Evolutionary conservation across 2,113 vertebrate genomes (phyloP).

Genomic region (Sturnira hondurensis): DNA sequence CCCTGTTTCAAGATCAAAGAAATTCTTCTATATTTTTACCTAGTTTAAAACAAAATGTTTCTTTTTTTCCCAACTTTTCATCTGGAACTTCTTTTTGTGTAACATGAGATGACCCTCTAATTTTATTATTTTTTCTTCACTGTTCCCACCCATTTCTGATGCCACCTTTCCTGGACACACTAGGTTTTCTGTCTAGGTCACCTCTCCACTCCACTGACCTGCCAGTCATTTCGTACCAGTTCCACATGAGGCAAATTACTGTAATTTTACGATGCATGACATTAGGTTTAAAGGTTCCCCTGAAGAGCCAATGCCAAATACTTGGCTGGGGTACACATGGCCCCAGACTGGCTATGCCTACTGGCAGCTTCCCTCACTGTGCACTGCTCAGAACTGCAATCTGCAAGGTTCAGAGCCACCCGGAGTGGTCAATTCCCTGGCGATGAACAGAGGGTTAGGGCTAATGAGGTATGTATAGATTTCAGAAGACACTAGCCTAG

Average conservation of each 20-base stretch:
- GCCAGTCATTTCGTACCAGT: background rate
- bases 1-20: background rate
- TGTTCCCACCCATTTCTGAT: background rate
- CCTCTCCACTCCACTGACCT: background rate
- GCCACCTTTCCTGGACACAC: background rate
- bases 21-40: background rate
- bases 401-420: background rate
- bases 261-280: background rate
- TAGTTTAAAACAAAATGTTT: background rate
- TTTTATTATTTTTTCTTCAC: background rate
- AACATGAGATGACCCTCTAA: background rate
- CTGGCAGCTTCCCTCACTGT: background rate
- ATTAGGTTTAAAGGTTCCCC: slow-evolving; percentile 1
- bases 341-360: too few relatives aligned
- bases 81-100: background rate
- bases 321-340: background rate
- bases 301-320: background rate
- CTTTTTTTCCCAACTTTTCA: background rate
- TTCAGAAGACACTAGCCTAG: background rate
- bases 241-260: background rate
- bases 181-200: background rate
- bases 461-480: background rate
- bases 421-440: background rate
- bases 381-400: background rate
- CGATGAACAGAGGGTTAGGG: background rate